A percentile compares a stretch with the other conserved stretches of the same genome.
Evolutionary conservation across 1,140 invertebrate genomes (phyloP).

Genomic region (Asobara japonica): DNA sequence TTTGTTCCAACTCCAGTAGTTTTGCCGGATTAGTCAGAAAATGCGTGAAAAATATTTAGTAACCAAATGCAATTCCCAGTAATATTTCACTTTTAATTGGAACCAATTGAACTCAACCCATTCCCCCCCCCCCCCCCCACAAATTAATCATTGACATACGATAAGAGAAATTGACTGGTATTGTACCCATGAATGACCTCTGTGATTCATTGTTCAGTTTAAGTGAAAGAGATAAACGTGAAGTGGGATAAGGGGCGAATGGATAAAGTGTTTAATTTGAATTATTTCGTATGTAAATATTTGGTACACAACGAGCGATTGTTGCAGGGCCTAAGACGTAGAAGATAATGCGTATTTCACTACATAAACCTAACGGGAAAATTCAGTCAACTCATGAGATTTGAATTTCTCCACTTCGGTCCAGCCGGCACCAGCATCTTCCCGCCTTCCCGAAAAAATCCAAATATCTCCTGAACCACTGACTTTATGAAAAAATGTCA

Average conservation of each 20-base stretch:
- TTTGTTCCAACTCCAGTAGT: background rate
- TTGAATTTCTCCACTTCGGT: too few species aligned
- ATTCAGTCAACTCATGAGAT: too few species aligned
- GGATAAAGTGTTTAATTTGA: background rate
- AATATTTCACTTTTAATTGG: background rate
- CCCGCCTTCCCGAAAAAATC: too few species aligned
- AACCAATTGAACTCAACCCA: constrained; percentile 33
- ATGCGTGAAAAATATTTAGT: background rate
- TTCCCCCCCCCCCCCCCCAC: constrained; percentile 24
- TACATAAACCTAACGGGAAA: too few species aligned
- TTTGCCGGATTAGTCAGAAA: background rate
- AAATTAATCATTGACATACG: constrained; percentile 33
- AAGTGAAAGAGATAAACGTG: constrained; percentile 32
- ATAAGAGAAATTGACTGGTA: constrained; percentile 40
- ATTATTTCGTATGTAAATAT: background rate
- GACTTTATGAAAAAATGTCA: too few species aligned
- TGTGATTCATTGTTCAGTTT: constrained; percentile 37
- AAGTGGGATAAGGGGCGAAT: background rate
- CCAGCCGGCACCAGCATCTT: too few species aligned
- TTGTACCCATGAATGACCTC: constrained; percentile 48
- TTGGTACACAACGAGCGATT: background rate
- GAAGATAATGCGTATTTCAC: background rate
- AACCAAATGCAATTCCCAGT: background rate
- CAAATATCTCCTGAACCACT: too few species aligned
- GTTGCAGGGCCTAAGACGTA: background rate